A percentile compares a stretch with the other conserved stretches of the same genome.
These are phyloP conservation scores for Pelvicachromis taeniatus DNA, from an alignment of 2,113 vertebrate species.

Conservation along the genomic window DNA sequence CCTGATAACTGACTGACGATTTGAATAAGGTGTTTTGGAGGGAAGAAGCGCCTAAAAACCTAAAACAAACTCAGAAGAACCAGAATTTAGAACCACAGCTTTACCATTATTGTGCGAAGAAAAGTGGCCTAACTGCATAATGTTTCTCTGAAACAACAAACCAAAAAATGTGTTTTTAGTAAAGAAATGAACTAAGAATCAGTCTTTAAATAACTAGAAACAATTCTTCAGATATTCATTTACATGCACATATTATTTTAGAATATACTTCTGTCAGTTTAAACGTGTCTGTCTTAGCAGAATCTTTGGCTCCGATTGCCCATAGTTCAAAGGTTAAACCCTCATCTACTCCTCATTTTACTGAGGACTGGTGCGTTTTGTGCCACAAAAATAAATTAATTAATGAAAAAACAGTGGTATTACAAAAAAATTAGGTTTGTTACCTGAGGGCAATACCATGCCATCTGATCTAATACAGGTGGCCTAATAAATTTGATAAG, in stretches of 20 bases:
- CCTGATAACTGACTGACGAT: neutral
- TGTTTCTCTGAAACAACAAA: neutral
- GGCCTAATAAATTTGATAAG: neutral
- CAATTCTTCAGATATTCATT: neutral
- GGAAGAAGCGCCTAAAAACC: neutral
- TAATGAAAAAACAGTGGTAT: neutral
- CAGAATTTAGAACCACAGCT: neutral
- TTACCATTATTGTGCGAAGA: neutral
- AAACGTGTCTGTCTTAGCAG: neutral
- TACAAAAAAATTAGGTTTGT: neutral
- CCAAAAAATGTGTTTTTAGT: neutral
- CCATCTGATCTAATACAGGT: neutral
- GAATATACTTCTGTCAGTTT: neutral
- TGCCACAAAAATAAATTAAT: neutral
- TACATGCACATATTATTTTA: neutral
- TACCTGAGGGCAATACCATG: neutral
- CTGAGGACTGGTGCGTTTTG: neutral
- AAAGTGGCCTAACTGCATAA: neutral
- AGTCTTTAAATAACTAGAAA: neutral
- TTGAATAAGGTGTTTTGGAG: neutral
- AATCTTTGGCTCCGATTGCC: neutral
- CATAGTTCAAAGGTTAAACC: neutral
- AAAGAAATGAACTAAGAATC: neutral
- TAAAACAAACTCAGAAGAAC: neutral
- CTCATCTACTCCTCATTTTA: neutral